phyloP scores from a whole-genome alignment of 1,140 invertebrate genomes.

The Zophobas atratus region DNA sequence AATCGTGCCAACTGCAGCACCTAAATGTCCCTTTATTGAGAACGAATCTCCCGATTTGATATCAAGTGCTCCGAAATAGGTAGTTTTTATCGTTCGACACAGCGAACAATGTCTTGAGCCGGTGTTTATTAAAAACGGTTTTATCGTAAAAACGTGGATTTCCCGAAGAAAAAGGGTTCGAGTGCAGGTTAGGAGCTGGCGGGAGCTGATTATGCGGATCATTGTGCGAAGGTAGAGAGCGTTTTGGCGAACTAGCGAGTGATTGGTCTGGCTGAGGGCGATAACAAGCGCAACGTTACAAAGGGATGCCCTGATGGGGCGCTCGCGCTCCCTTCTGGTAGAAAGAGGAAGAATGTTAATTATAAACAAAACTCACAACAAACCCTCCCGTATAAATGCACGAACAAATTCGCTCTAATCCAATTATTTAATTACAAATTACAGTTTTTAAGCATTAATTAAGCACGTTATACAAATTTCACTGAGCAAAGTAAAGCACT shows the following conservation, averaged over 20 bases:
- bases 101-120: conserved; percentile 10
- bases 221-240: conserved; percentile 42
- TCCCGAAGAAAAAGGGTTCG: conserved; percentile 18
- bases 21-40: no score
- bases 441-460: conserved; percentile 58
- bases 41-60: no score
- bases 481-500: conserved; percentile 52
- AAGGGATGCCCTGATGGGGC: conserved; percentile 23
- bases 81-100: conserved; percentile 15
- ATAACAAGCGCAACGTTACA: conserved; percentile 50
- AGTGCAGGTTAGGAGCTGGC: conserved; percentile 45
- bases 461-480: conserved; percentile 57
- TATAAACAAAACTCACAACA: conserved; percentile 51
- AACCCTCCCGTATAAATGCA: conserved; percentile 51
- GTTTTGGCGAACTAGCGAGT: conserved; percentile 45
- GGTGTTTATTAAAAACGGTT: conserved; percentile 30
- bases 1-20: no score
- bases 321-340: background rate
- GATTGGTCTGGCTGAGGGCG: conserved; percentile 53
- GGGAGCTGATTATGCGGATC: conserved; percentile 52
- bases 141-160: conserved; percentile 18
- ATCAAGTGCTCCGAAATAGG: no score
- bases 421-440: conserved; percentile 59
- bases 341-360: conserved; percentile 49
- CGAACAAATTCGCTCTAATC: conserved; percentile 54